Evolutionary conservation across 2,888 invertebrate genomes (phyloP), one percentile per base, ranked within the genome.

Genomic region (Shargacucullia verbasci): DNA sequence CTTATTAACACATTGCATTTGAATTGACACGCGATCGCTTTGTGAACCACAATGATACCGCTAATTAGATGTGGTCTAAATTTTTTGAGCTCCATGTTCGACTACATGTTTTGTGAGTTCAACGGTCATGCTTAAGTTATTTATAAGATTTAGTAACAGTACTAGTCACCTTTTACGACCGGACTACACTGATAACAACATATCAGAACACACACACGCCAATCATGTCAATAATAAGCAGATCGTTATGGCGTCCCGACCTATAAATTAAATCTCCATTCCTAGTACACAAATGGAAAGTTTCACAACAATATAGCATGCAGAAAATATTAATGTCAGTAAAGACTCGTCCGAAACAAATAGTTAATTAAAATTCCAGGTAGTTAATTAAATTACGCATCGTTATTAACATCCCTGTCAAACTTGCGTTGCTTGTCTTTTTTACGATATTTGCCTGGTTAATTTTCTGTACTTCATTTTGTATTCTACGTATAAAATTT

Each of bases 1-100:
- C 77, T 79, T 78, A 81, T 80, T 81, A 78, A 77, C 74, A 79
- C 76, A 72, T 73, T 62, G 52, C 67, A 70, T 66, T 58, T 66
- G 37, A 60, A 70, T 47, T 61, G 57, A 50, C 59, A 38, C 27
- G 31, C 34, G 52, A 55, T 43, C 49, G 35, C 15, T 54, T 59
- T 47, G 39, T 35, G 15, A 45, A 68, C 73, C 73, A n/a, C 45
- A 72, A 59, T 58, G n/a, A 15, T 31, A 25, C 10, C 38, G 46
- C 45, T 57, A 61, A 61, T 67, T 49, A 40, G 20, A 33, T 44
- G 29, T 43, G 37, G 3, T 45, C 0, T 20, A 33, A 53, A 59
- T 52, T 45, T 37, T 27, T 27, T 11, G 12, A 10, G 13, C 27
- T 3, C 7, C 7, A 27, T n/a, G 7, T 27, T 27, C 7, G 27